Base-by-base conservation (phyloP, 2,113 vertebrate genomes). In the Amia ocellicauda region DNA sequence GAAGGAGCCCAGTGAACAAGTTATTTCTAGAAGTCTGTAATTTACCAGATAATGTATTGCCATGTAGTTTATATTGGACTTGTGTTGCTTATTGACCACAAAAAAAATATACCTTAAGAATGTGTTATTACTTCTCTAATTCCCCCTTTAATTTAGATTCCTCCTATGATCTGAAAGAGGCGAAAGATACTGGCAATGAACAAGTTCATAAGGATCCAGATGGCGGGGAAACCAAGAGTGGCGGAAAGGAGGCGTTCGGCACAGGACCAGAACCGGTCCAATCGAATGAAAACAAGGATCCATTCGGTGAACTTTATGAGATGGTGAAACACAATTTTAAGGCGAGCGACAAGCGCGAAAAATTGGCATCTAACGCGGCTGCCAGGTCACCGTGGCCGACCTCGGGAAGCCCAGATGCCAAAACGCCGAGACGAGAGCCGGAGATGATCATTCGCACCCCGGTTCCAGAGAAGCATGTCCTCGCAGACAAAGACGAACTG, bases 271-370 rank as follows among this genome's bases (percentile, higher is more conserved):
- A 68, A 43, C 62, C 74, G 62, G 65, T 4, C 60, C 80, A 84
- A 68, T 52, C 63, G 0, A 56, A 8, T 24, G 65, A 64, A 47
- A 7, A 28, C n/a, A 50, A 27, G 45, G 66, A 91, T 62, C 92
- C 93, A 2, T 95, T 95, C 29, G 75, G 31, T 54, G 76, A 90
- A 59, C 84, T 94, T 31, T 94, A 89, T 79, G 78, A 94, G 75
- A 89, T 87, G n/a, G 65, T 90, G 62, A 94, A 90, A 54, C 68
- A 73, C 4, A 84, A 93, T 45, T 59, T 90, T 55, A 47, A 76
- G 23, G 5, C 4, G 29, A 53, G 45, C 1, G 14, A 26, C 31
- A 3, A 14, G 36, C 49, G n/a, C n/a, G n/a, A n/a, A n/a, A n/a
- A n/a, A n/a, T n/a, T n/a, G n/a, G n/a, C n/a, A n/a, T 19, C 9